phyloP scores from a whole-genome alignment of 1,140 invertebrate genomes.

The Protaetia brevitarsis region DNA sequence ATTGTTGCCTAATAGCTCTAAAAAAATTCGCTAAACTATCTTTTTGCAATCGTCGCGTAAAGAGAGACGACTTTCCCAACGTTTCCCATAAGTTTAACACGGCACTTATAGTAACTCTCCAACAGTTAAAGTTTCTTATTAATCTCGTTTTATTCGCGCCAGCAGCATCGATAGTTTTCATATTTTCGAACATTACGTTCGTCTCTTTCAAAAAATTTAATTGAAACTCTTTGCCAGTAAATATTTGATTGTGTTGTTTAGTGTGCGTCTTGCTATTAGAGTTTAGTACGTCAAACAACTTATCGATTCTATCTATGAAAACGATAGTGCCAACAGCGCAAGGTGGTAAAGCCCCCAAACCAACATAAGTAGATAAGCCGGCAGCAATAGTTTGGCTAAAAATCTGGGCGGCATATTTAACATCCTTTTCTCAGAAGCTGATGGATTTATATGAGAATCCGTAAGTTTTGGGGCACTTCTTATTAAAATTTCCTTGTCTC shows the following conservation, averaged over 20 bases:
- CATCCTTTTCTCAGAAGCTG: constrained; percentile 41
- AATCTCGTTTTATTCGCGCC: not conserved
- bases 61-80: not conserved
- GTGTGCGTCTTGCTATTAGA: not conserved
- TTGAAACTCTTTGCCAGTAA: not conserved
- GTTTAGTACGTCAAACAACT: constrained; percentile 19
- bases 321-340: not conserved
- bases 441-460: constrained; percentile 39
- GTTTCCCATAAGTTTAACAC: constrained; percentile 21
- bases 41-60: constrained; percentile 28
- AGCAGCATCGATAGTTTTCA: not conserved
- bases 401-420: constrained; percentile 39
- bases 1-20: constrained; percentile 20
- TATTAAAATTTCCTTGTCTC: constrained; percentile 24
- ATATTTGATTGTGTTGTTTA: not conserved
- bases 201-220: not conserved
- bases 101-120: constrained; percentile 20
- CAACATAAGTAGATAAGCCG: constrained; percentile 31
- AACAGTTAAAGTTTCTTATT: not conserved
- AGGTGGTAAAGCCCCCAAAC: not conserved
- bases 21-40: constrained; percentile 33
- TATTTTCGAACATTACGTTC: constrained; percentile 29
- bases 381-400: constrained; percentile 36
- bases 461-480: constrained; percentile 36
- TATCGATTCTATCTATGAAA: constrained; percentile 11